Conservation (phyloP, 1,140 invertebrate genomes). For the Camponotus floridanus region DNA sequence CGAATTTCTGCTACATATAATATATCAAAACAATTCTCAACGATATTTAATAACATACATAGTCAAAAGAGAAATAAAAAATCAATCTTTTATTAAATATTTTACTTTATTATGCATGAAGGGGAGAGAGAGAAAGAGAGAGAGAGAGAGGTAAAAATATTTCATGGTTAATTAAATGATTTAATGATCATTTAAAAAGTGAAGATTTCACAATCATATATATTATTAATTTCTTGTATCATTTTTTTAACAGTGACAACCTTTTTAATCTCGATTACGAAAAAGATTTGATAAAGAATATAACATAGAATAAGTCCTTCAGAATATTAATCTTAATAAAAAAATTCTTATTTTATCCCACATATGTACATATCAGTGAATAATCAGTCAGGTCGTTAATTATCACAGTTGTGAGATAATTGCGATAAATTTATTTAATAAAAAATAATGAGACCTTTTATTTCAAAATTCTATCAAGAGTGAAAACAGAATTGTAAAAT, state of each 20-base stretch:
- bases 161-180: conserved; percentile 1
- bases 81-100: conserved; percentile 7
- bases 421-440: too few relatives aligned
- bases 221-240: background rate
- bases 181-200: background rate
- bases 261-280: background rate
- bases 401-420: background rate
- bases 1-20: background rate
- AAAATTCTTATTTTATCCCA: background rate
- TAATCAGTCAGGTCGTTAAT: background rate
- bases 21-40: background rate
- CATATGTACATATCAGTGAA: background rate
- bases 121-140: too few relatives aligned
- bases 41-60: background rate
- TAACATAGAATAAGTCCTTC: background rate
- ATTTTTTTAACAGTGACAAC: background rate
- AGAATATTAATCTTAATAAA: background rate
- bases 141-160: background rate
- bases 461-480: background rate
- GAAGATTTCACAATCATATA: background rate
- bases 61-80: background rate
- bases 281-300: background rate
- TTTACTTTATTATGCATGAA: background rate
- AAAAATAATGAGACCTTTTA: background rate
- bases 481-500: background rate